A percentile compares a stretch with the other conserved stretches of the same genome.
phyloP scores from a whole-genome alignment of 2,113 vertebrate species.

The Elachura formosa region DNA sequence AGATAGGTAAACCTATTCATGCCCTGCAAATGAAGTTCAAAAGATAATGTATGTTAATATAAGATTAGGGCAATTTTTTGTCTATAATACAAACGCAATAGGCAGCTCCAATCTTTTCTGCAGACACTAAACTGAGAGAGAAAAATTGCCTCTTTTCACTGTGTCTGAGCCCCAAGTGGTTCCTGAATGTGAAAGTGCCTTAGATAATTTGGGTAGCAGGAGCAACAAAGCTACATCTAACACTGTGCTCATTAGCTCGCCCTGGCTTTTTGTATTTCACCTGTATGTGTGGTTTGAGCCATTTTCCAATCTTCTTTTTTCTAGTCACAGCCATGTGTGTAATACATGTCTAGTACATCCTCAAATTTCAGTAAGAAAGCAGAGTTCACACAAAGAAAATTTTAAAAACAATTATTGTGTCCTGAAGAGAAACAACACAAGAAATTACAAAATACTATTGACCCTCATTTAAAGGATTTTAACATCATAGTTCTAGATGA shows the following conservation, averaged over 20 bases:
- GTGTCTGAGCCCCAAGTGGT: not conserved
- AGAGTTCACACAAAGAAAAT: not conserved
- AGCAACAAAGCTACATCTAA: not conserved
- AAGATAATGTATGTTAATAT: not conserved
- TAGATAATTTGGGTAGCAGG: not conserved
- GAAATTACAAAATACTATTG: not conserved
- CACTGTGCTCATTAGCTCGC: not conserved
- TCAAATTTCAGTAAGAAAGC: not conserved
- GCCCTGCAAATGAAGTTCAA: not conserved
- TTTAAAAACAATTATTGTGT: not conserved
- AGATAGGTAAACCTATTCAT: not conserved
- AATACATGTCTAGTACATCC: too few relatives aligned
- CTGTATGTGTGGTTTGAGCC: rapidly evolving
- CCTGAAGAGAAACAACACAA: not conserved
- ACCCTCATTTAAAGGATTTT: not conserved
- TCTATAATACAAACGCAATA: not conserved
- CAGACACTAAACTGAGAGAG: not conserved
- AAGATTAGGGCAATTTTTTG: not conserved
- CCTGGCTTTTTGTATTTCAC: not conserved
- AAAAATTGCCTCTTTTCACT: not conserved
- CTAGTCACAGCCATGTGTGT: not conserved
- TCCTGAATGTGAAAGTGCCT: not conserved
- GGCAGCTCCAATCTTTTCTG: not conserved
- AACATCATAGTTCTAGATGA: not conserved
- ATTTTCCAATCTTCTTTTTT: not conserved